Percentiles rank a stretch among this genome's conserved stretches.
phyloP scores from a whole-genome alignment of 2,113 vertebrate genomes.

The Regulus satrapa region DNA sequence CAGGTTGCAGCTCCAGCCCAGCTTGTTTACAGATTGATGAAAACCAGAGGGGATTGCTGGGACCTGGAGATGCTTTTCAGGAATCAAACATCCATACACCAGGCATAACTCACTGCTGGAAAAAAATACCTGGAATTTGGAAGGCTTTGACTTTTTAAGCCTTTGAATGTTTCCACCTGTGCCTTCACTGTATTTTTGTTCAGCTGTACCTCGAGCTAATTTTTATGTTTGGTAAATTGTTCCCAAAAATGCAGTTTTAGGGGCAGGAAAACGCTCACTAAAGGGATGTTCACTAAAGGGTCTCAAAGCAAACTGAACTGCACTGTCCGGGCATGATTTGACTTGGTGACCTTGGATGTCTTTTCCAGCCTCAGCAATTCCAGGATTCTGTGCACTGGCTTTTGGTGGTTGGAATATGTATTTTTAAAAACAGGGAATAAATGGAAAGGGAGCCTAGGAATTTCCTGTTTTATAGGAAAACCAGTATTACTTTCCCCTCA shows the following conservation, averaged over 20 bases:
- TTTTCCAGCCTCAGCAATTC: accelerated
- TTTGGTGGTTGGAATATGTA: background rate
- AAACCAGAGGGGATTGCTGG: background rate
- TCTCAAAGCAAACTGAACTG: background rate
- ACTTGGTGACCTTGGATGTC: no score
- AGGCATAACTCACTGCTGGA: background rate
- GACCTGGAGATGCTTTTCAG: background rate
- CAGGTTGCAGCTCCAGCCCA: background rate
- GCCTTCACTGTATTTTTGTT: background rate
- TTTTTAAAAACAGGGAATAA: background rate
- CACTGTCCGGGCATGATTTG: background rate
- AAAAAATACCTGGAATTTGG: background rate
- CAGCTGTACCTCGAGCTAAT: background rate
- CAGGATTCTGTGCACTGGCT: background rate
- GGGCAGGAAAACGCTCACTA: background rate
- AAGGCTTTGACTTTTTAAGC: background rate
- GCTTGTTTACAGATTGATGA: background rate
- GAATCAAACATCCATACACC: background rate
- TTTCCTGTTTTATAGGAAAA: background rate
- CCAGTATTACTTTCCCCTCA: background rate
- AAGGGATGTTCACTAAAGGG: background rate
- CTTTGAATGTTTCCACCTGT: background rate
- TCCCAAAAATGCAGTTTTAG: background rate
- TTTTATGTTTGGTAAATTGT: background rate
- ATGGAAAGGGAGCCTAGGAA: background rate